Base-by-base conservation (phyloP, 2,113 vertebrate genomes). In the Planiliza haematocheilus region DNA sequence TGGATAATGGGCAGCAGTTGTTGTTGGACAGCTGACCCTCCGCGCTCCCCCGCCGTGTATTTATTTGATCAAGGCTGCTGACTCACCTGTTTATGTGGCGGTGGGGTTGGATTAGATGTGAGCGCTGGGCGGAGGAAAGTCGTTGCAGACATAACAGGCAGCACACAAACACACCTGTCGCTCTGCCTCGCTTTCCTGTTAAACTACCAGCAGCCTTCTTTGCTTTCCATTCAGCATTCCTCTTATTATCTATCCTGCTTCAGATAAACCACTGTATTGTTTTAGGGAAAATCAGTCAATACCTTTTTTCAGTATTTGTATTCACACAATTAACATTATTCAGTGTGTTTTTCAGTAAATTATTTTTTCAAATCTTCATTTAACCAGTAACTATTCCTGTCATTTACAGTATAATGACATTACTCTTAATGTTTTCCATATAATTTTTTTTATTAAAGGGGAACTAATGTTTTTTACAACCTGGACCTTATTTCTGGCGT, bases 41-140 rank as follows among this genome's bases (percentile, higher is more conserved):
- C 7, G 39, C 50, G 62, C 43, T 56, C 70, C 77, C n/a, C 38
- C 46, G 37, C 68, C 52, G 34, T 62, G 64, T 53, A 17, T 70
- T 59, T 61, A 39, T 70, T 74, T 43, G 49, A 77, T 84, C 64
- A 38, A 81, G 68, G 41, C 67, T 69, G 74, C 68, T 74, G 72
- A 85, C 66, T 87, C 81, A 80, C 77, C 86, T 87, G 79, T 86
- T 89, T 66, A 57, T 48, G 65, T 58, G 17, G 66, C 51, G 14
- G 37, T 34, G 39, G 34, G 50, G 30, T 20, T 16, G 42, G 66
- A 70, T 74, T 60, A 73, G 46, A 59, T n/a, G n/a, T 66, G 42
- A 14, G 30, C 36, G 18, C 39, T 69, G 36, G 63, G 50, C 8
- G 1, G 50, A 73, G 66, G 61, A 65, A 57, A 64, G 48, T 37